Evolutionary conservation across 2,113 vertebrate species (phyloP).

Genomic region (Leptosomus discolor): DNA sequence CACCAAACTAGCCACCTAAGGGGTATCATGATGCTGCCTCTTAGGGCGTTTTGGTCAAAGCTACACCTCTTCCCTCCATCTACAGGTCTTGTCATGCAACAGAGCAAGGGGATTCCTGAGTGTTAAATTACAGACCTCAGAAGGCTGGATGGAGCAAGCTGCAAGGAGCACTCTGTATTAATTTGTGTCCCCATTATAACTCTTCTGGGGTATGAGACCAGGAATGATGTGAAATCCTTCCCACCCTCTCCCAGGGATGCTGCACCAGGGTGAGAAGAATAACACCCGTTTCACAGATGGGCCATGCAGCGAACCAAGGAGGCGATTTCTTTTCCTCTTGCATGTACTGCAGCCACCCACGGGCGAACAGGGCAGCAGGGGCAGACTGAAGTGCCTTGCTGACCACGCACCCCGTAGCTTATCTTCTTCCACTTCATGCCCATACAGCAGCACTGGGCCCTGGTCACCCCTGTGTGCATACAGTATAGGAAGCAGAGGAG

Average conservation of each 20-base stretch:
- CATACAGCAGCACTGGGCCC: rapidly evolving
- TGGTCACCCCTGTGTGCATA: rapidly evolving
- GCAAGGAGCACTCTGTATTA: neutral
- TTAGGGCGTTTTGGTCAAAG: neutral
- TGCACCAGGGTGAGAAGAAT: too few species aligned
- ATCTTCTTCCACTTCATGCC: neutral
- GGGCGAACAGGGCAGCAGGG: neutral
- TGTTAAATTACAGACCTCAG: neutral
- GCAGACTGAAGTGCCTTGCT: neutral
- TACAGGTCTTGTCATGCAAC: neutral
- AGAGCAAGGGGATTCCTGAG: neutral
- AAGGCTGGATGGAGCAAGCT: neutral
- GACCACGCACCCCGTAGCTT: neutral
- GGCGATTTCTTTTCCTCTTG: neutral
- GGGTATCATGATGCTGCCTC: neutral
- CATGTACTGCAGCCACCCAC: neutral
- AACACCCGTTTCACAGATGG: neutral
- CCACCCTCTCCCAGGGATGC: neutral
- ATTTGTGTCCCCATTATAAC: neutral
- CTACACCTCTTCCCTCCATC: neutral
- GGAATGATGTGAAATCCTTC: neutral
- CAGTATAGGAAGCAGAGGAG: neutral
- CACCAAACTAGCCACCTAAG: neutral
- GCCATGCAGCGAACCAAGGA: too few species aligned
- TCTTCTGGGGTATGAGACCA: too few species aligned